Conservation (phyloP, 1,140 invertebrate genomes). For the Sipha flava region DNA sequence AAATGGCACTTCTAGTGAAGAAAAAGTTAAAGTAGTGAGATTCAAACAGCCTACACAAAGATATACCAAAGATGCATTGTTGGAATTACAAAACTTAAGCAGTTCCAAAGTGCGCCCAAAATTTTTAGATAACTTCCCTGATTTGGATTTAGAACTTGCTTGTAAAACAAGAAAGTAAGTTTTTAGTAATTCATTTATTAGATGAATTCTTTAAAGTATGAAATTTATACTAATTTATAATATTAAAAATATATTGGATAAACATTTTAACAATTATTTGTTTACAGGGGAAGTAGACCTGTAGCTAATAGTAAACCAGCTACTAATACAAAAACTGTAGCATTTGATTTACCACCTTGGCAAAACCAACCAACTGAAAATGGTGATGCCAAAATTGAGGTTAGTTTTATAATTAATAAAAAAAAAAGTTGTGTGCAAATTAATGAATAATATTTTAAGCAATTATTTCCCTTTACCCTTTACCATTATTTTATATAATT, state of each 20-base stretch:
- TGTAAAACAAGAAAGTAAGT: conserved; percentile 13
- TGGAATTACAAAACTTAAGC: conserved; percentile 20
- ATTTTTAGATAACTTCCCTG: conserved; percentile 24
- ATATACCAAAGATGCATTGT: conserved; percentile 16
- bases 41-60: conserved; percentile 3
- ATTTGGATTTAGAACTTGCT: conserved; percentile 13
- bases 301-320: background rate
- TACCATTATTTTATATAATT: too few species aligned
- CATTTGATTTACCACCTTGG: conserved; percentile 27
- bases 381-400: conserved; percentile 9
- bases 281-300: conserved; percentile 1
- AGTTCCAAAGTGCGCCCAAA: conserved; percentile 23
- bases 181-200: too few species aligned
- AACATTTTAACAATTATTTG: too few species aligned
- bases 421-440: too few species aligned
- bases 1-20: conserved; percentile 2
- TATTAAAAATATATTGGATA: too few species aligned
- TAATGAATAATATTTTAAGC: too few species aligned
- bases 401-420: background rate
- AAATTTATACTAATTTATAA: too few species aligned
- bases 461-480: too few species aligned
- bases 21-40: conserved; percentile 19
- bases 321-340: conserved; percentile 4
- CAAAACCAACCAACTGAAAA: conserved; percentile 22
- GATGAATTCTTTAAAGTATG: background rate